Conservation (phyloP, 2,113 vertebrate genomes). For the Chionodraco myersi region DNA sequence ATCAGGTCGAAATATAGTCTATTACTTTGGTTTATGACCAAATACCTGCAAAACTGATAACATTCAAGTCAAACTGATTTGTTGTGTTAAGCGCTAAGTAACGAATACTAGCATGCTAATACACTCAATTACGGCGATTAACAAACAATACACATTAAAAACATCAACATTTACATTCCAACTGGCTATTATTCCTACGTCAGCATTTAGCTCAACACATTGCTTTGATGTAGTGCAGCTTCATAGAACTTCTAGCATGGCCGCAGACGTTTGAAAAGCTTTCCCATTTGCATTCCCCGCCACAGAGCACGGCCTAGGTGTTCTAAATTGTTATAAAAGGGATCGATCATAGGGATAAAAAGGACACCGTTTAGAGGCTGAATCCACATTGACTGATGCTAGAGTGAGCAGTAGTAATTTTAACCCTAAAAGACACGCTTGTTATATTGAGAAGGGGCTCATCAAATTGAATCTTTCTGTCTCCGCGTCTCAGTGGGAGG, state of each 20-base stretch:
- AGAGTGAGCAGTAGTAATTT: conserved; percentile 73
- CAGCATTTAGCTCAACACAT: neutral
- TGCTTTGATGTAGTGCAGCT: neutral
- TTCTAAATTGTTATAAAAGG: conserved; percentile 31
- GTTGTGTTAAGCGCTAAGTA: neutral
- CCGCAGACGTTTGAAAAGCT: neutral
- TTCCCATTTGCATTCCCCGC: conserved; percentile 14
- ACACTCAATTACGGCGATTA: neutral
- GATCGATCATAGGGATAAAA: conserved; percentile 52
- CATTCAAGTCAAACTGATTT: neutral
- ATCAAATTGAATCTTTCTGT: conserved; percentile 76
- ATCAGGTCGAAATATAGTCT: neutral
- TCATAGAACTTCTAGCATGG: neutral
- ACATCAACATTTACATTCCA: neutral
- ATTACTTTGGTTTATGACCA: neutral
- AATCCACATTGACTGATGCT: conserved; percentile 65
- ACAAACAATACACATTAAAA: no score
- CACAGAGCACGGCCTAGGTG: conserved; percentile 9
- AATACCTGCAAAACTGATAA: neutral
- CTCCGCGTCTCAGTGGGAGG: conserved; percentile 71
- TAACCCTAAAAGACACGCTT: conserved; percentile 75
- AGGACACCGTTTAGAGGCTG: conserved; percentile 60
- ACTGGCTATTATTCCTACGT: neutral
- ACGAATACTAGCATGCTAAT: neutral
- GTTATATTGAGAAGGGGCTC: conserved; percentile 64